Percentiles rank a stretch among this genome's conserved stretches.
Conservation (phyloP, 2,888 invertebrate genomes). For the Melieria omissa region DNA sequence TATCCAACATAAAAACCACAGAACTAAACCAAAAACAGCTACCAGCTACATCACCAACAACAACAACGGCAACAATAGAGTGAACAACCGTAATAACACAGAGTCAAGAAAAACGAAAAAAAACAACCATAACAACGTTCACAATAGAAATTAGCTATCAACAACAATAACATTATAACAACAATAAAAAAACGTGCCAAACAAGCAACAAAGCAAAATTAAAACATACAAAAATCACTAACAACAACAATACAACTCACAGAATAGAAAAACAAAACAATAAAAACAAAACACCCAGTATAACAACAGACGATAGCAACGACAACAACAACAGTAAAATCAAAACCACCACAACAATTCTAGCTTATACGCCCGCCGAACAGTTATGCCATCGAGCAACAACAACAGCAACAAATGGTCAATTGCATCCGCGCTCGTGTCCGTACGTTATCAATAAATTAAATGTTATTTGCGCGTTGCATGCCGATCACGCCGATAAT, state of each 20-base stretch:
- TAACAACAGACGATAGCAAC: not conserved
- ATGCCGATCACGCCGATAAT: conserved; percentile 24
- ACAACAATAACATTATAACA: too few species aligned
- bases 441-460: conserved; percentile 25
- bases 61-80: not conserved
- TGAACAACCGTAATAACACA: too few species aligned
- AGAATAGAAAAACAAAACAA: too few species aligned
- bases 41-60: not conserved
- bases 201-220: too few species aligned
- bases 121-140: too few species aligned
- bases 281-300: not conserved
- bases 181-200: too few species aligned
- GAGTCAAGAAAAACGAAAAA: too few species aligned
- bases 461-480: conserved; percentile 27
- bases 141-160: too few species aligned
- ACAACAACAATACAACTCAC: too few species aligned
- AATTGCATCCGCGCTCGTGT: not conserved
- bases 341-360: not conserved
- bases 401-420: not conserved
- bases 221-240: too few species aligned
- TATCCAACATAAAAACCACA: too few species aligned
- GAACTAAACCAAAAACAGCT: not conserved
- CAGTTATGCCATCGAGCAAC: conserved; percentile 13
- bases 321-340: not conserved
- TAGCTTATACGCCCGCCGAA: conserved; percentile 11